Percentiles rank a stretch among this genome's conserved stretches.
These are phyloP conservation scores for Lagenorhynchus albirostris DNA, from an alignment of 2,113 vertebrate genomes.

Conservation along the genomic window DNA sequence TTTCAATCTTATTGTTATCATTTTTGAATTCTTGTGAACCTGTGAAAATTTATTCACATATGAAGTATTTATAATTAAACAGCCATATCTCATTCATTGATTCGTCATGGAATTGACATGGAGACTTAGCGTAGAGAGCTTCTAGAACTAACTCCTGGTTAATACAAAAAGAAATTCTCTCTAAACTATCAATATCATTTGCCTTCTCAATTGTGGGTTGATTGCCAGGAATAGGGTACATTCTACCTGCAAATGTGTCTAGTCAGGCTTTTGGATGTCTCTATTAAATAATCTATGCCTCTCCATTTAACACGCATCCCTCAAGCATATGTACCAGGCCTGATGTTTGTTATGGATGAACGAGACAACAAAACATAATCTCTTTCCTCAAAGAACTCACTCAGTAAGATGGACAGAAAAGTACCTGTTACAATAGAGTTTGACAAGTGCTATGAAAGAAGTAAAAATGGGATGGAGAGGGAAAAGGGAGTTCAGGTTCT, in stretches of 20 bases:
- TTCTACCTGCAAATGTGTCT: background rate
- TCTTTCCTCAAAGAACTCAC: background rate
- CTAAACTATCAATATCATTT: background rate
- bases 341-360: background rate
- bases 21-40: background rate
- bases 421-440: background rate
- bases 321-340: background rate
- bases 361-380: background rate
- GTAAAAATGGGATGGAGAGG: background rate
- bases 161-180: background rate
- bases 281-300: background rate
- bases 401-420: background rate
- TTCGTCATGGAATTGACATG: background rate
- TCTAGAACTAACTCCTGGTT: background rate
- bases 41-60: background rate
- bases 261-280: background rate
- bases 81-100: background rate
- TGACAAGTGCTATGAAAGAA: background rate
- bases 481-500: background rate
- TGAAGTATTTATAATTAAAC: background rate
- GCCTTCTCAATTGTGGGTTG: background rate
- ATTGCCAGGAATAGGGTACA: background rate
- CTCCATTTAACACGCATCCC: background rate
- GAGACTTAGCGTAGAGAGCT: background rate
- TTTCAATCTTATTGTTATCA: background rate